Percentiles rank a stretch among this genome's conserved stretches.
phyloP scores from a whole-genome alignment of 2,888 invertebrate genomes.

The Tetragnatha montana region DNA sequence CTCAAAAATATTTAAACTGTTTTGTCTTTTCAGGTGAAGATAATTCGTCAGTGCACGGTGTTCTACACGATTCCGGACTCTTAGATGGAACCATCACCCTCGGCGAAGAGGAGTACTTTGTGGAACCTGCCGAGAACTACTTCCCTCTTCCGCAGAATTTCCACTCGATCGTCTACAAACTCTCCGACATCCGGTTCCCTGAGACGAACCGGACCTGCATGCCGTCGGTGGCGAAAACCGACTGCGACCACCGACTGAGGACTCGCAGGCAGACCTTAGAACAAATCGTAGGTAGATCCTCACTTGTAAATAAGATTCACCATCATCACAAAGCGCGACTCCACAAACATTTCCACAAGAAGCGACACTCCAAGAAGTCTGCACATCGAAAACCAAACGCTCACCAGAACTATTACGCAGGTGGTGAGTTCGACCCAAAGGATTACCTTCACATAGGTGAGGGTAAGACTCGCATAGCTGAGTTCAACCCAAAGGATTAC shows the following conservation, averaged over 20 bases:
- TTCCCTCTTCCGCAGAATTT: slow-evolving; percentile 77
- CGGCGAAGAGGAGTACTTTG: slow-evolving; percentile 85
- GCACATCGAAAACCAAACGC: background rate
- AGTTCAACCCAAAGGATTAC: background rate
- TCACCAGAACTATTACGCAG: background rate
- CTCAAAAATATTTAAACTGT: background rate
- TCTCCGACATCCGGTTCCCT: slow-evolving; percentile 82
- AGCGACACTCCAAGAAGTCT: slow-evolving; percentile 6
- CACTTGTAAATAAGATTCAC: slow-evolving; percentile 34
- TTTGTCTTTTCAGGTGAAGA: slow-evolving; percentile 83
- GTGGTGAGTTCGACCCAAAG: background rate
- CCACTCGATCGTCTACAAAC: slow-evolving; percentile 90
- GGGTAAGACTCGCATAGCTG: background rate
- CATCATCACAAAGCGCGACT: slow-evolving; percentile 5
- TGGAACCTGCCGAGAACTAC: slow-evolving; percentile 87
- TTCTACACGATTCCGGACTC: slow-evolving; percentile 89
- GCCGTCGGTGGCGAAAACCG: slow-evolving; percentile 29
- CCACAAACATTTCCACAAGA: slow-evolving; percentile 26
- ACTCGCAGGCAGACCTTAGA: slow-evolving; percentile 2
- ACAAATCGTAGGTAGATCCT: slow-evolving; percentile 8
- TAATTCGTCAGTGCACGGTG: slow-evolving; percentile 87
- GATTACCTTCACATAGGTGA: background rate
- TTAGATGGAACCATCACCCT: slow-evolving; percentile 93
- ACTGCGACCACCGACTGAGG: slow-evolving; percentile 38
- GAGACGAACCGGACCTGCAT: slow-evolving; percentile 61